These are phyloP conservation scores for Platyrinchus mystaceus DNA, from an alignment of 2,797 vertebrate species.

Conservation along the genomic window DNA sequence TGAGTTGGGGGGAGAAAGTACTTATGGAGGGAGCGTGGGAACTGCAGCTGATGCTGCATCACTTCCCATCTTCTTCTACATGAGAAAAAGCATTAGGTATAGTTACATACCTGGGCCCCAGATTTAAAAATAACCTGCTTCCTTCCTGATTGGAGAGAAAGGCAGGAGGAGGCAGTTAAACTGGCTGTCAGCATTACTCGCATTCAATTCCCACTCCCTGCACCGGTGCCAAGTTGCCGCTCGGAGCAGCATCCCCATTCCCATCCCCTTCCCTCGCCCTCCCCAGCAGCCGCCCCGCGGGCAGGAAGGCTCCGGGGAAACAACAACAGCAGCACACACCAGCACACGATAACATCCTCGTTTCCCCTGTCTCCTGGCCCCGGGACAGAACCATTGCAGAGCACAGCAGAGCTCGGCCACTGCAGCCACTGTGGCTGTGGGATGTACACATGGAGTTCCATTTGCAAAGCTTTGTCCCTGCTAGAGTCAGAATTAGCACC, in stretches of 20 bases:
- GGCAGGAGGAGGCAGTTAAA: neutral
- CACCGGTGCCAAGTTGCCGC: neutral
- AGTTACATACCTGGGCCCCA: conserved; percentile 23
- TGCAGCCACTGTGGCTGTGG: fast-evolving
- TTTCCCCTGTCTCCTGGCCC: neutral
- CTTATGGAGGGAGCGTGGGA: neutral
- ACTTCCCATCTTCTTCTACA: neutral
- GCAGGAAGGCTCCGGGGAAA: neutral
- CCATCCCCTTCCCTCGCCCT: neutral
- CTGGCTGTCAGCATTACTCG: neutral
- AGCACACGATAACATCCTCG: neutral
- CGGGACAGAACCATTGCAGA: neutral
- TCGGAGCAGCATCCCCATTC: neutral
- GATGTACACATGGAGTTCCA: fast-evolving
- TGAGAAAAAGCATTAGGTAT: neutral
- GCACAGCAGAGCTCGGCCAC: fast-evolving
- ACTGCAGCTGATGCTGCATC: neutral
- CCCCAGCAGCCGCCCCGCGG: neutral
- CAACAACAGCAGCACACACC: neutral
- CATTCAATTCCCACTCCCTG: neutral
- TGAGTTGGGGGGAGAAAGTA: neutral
- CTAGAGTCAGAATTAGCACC: neutral
- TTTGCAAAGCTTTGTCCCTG: neutral
- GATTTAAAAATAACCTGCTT: conserved; percentile 50
- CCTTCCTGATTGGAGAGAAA: conserved; percentile 26